A percentile compares a stretch with the other conserved stretches of the same genome.
Conservation (phyloP, 2,113 vertebrate genomes). For the Echinops telfairi region DNA sequence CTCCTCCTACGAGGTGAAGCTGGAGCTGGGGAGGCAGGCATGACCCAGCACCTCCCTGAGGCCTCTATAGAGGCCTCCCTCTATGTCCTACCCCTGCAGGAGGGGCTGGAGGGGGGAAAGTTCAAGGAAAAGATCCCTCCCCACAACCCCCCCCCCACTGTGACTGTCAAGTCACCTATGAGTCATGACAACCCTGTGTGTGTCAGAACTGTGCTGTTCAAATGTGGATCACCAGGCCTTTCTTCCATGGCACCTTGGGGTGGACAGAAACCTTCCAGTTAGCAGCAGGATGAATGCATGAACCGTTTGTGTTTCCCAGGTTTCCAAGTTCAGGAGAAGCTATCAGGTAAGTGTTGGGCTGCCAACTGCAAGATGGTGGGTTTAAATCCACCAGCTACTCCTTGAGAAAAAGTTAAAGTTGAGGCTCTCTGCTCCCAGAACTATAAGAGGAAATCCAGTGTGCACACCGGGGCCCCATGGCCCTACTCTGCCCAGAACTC, state of each 20-base stretch:
- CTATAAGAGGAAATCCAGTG: not conserved
- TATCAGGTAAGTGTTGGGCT: no score
- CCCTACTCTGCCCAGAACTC: not conserved
- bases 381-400: no score
- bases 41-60: no score
- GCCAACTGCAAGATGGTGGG: no score
- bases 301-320: no score
- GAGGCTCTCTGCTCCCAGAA: no score
- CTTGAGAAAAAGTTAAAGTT: no score
- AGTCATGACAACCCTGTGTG: not conserved
- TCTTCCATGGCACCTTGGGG: not conserved
- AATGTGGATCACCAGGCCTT: not conserved
- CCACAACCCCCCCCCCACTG: no score
- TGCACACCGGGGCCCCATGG: not conserved
- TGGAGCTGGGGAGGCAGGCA: rapidly evolving
- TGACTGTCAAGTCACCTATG: not conserved
- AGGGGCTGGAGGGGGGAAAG: not conserved
- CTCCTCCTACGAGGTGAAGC: rapidly evolving
- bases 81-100: not conserved
- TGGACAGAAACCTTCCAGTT: not conserved
- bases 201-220: not conserved
- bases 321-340: not conserved
- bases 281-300: no score
- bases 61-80: not conserved
- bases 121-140: not conserved